phyloP scores from a whole-genome alignment of 2,888 invertebrate genomes.

The Adelognathus sp. region DNA sequence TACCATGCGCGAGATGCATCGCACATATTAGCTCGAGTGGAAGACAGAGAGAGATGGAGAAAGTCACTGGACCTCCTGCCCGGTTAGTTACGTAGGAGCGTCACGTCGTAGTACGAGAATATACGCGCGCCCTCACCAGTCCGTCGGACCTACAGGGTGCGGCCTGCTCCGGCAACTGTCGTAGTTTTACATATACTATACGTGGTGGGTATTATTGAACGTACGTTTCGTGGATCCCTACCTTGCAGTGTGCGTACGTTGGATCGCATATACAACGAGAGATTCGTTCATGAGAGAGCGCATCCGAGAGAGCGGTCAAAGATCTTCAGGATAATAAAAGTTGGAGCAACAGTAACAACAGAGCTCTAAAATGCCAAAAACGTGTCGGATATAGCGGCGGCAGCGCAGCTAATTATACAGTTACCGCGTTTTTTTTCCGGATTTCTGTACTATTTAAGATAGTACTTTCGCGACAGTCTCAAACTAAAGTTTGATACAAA shows the following conservation, averaged over 20 bases:
- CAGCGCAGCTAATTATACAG: background rate
- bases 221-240: background rate
- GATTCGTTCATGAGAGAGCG: constrained; percentile 19
- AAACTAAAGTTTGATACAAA: no score
- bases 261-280: no score
- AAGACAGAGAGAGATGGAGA: constrained; percentile 57
- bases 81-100: constrained; percentile 57
- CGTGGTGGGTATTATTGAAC: background rate
- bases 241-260: background rate
- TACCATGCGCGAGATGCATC: constrained; percentile 37
- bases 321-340: background rate
- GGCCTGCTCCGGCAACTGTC: constrained; percentile 19
- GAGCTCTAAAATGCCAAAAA: background rate
- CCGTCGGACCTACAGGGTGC: constrained; percentile 54
- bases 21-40: constrained; percentile 43
- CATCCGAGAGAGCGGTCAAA: constrained; percentile 29
- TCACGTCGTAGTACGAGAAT: constrained; percentile 57
- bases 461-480: no score
- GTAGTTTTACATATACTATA: background rate
- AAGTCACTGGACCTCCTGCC: constrained; percentile 59
- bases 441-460: no score
- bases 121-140: constrained; percentile 19
- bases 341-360: background rate
- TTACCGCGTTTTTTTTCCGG: background rate
- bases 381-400: background rate